Conservation (phyloP, 2,888 invertebrate species). For the Drosophila robusta region DNA sequence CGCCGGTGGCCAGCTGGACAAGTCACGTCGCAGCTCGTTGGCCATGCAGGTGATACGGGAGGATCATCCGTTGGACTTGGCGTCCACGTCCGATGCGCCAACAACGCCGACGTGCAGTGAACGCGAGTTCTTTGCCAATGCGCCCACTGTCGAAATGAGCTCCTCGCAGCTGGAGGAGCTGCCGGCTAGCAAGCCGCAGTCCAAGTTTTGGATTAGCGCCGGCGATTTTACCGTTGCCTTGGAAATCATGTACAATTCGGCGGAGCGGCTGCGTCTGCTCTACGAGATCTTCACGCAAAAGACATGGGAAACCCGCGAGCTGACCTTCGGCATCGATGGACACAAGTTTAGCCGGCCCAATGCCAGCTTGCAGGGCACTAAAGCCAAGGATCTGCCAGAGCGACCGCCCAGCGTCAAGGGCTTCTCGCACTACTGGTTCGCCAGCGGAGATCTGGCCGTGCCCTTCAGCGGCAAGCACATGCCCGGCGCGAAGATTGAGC, state of each 20-base stretch:
- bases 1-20: constrained; percentile 42
- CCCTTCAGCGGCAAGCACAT: constrained; percentile 81
- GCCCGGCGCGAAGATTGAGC: constrained; percentile 67
- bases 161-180: constrained; percentile 47
- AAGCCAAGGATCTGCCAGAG: constrained; percentile 36
- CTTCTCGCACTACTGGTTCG: constrained; percentile 83
- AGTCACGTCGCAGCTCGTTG: constrained; percentile 76
- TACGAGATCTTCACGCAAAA: constrained; percentile 82
- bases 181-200: constrained; percentile 34
- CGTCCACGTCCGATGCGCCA: constrained; percentile 32
- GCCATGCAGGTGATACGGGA: constrained; percentile 82
- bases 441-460: constrained; percentile 78
- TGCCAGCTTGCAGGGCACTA: background rate
- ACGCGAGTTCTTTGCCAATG: constrained; percentile 67
- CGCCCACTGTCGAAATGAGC: constrained; percentile 65
- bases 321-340: constrained; percentile 83
- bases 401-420: constrained; percentile 58
- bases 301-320: constrained; percentile 68
- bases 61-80: constrained; percentile 74
- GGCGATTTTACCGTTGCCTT: constrained; percentile 76
- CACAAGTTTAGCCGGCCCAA: constrained; percentile 64
- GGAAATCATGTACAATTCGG: constrained; percentile 65
- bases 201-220: constrained; percentile 77
- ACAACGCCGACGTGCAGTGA: constrained; percentile 58
- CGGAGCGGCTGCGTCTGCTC: constrained; percentile 70